A percentile compares a stretch with the other conserved stretches of the same genome.
Conservation (phyloP, 1,140 invertebrate genomes). For the Epicauta chinensis region DNA sequence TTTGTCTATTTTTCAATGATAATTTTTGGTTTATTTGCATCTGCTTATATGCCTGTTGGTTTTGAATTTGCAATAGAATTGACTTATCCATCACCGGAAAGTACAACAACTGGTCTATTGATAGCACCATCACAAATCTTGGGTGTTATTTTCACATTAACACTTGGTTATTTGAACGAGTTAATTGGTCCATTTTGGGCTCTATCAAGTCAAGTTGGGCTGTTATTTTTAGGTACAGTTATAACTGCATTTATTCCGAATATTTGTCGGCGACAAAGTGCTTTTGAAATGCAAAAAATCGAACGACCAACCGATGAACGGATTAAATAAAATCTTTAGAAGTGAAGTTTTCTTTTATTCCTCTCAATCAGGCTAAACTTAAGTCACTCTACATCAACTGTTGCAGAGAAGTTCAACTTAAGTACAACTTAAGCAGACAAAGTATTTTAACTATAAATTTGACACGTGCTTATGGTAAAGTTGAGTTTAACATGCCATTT, state of each 20-base stretch:
- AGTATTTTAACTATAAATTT: too few relatives aligned
- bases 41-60: constrained; percentile 26
- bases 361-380: too few relatives aligned
- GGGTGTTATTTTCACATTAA: constrained; percentile 24
- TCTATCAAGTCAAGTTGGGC: constrained; percentile 13
- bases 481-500: too few relatives aligned
- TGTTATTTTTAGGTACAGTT: constrained; percentile 23
- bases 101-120: constrained; percentile 29
- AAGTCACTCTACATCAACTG: too few relatives aligned
- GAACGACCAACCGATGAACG: too few relatives aligned
- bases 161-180: constrained; percentile 16
- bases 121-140: constrained; percentile 26
- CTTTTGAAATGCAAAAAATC: constrained; percentile 1
- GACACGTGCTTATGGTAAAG: too few relatives aligned
- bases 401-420: too few relatives aligned
- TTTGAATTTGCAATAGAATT: constrained; percentile 32
- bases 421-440: too few relatives aligned
- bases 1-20: constrained; percentile 22
- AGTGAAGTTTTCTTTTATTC: too few relatives aligned
- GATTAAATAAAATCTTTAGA: too few relatives aligned
- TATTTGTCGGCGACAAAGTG: constrained; percentile 21
- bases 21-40: constrained; percentile 27
- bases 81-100: constrained; percentile 29
- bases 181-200: constrained; percentile 22
- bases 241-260: constrained; percentile 25